Conservation (phyloP, 2,888 invertebrate genomes). For the Gandaritis pyraliata region DNA sequence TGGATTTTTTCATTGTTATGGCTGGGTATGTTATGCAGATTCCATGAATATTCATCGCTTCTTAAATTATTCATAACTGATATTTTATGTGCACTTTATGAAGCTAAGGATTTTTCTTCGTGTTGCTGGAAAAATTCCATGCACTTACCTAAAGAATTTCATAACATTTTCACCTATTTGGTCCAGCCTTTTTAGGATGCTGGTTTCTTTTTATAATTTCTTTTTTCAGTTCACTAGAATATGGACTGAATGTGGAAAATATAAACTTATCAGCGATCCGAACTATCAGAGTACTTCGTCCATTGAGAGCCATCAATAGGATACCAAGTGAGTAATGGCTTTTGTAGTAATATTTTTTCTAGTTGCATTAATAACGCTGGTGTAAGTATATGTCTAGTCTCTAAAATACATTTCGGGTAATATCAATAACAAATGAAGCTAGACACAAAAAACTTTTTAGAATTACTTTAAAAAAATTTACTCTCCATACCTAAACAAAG, state of each 20-base stretch:
- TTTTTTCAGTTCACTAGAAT: conserved; percentile 90
- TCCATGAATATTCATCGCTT: conserved; percentile 13
- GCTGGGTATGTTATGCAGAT: conserved; percentile 89
- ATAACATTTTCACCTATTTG: not conserved
- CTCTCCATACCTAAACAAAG: no score
- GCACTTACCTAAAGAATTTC: not conserved
- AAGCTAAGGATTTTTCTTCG: not conserved
- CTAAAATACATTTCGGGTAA: no score
- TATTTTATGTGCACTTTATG: conserved; percentile 7
- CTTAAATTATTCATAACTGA: conserved; percentile 13
- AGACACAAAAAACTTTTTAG: no score
- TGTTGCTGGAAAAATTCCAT: not conserved
- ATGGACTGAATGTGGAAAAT: conserved; percentile 97
- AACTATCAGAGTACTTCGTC: conserved; percentile 98
- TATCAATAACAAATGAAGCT: no score
- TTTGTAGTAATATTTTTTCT: no score
- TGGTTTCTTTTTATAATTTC: not conserved
- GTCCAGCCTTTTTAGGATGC: no score
- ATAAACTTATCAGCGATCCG: conserved; percentile 99
- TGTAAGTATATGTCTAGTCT: no score
- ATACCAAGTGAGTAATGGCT: conserved; percentile 95
- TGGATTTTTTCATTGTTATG: conserved; percentile 98
- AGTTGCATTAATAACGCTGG: no score
- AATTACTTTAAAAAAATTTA: no score
- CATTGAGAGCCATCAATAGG: conserved; percentile 98